Percentiles rank a stretch among this genome's conserved stretches.
Conservation (phyloP, 2,797 vertebrate species). For the Anolis apletophallus region DNA sequence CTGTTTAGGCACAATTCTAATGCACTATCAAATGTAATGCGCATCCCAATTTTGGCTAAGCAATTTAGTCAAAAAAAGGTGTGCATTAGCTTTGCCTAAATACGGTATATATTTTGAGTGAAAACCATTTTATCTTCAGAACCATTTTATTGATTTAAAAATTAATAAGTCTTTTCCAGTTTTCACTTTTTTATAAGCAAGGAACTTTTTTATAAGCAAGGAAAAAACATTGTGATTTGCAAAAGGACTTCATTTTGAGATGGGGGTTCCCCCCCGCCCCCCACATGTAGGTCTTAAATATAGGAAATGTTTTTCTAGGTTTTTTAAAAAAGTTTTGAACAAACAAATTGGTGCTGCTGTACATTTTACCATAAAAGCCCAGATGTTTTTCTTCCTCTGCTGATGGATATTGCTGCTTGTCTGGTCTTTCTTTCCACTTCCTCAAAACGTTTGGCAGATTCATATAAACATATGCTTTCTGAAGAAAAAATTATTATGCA, state of each 20-base stretch:
- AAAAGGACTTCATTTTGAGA: neutral
- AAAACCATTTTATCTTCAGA: neutral
- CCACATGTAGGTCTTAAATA: neutral
- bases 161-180: neutral
- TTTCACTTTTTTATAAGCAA: no score
- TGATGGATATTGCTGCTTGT: neutral
- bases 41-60: no score
- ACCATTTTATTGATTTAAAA: neutral
- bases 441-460: neutral
- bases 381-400: neutral
- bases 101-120: neutral
- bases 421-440: neutral
- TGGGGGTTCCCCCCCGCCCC: no score
- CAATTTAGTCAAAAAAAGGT: no score
- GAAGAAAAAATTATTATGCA: neutral
- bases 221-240: no score
- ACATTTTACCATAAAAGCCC: neutral
- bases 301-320: neutral
- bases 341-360: neutral
- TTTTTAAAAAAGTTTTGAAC: neutral
- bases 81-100: no score
- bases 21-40: no score
- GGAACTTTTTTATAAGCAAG: neutral
- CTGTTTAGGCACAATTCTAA: no score
- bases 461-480: neutral